Percentiles rank a stretch among this genome's conserved stretches.
These are phyloP conservation scores for Peromyscus nudipes DNA, from an alignment of 2,797 vertebrate species.

Conservation along the genomic window DNA sequence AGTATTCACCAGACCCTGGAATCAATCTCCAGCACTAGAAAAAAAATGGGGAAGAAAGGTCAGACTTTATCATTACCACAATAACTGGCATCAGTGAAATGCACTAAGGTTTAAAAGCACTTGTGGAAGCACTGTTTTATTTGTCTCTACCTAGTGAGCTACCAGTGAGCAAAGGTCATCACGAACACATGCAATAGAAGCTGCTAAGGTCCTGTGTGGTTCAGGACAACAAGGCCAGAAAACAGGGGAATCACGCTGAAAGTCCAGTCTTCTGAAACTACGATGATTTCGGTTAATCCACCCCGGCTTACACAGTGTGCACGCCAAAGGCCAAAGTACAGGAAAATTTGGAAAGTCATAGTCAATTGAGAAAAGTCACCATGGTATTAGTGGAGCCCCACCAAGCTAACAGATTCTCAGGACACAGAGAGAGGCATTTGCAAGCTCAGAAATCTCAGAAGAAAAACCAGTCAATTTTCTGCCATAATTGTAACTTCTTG, in stretches of 20 bases:
- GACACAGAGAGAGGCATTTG: not conserved
- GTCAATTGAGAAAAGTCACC: not conserved
- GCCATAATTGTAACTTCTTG: not conserved
- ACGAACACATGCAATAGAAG: too few relatives aligned
- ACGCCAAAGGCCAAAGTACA: not conserved
- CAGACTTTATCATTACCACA: not conserved
- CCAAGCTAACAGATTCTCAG: not conserved
- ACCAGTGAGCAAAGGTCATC: not conserved
- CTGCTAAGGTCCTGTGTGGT: not conserved
- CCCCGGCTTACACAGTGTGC: not conserved
- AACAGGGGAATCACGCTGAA: not conserved
- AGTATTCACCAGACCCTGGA: too few relatives aligned
- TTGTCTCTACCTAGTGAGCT: not conserved
- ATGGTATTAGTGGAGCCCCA: not conserved
- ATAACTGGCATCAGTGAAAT: not conserved
- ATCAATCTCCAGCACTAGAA: not conserved
- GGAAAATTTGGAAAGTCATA: not conserved
- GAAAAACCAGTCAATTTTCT: conserved; percentile 23
- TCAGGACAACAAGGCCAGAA: not conserved
- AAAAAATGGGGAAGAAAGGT: not conserved
- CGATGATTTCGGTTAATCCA: not conserved
- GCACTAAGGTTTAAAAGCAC: not conserved
- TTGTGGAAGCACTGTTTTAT: not conserved
- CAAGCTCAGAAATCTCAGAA: not conserved
- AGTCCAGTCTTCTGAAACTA: not conserved